These are phyloP conservation scores for Archivesica marissinica DNA, from an alignment of 1,140 invertebrate genomes.

Conservation along the genomic window DNA sequence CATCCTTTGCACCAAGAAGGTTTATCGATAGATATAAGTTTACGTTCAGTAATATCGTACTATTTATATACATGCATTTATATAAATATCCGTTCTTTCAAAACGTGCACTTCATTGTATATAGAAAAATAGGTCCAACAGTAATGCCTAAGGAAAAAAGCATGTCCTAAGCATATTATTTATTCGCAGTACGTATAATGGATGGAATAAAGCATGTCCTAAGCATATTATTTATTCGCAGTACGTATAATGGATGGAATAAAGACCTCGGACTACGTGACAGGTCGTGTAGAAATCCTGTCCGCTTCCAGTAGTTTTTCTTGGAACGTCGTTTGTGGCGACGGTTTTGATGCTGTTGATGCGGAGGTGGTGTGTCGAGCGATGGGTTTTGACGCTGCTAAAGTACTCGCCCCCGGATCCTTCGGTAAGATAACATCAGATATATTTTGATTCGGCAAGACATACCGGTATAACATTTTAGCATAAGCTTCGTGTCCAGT, in stretches of 20 bases:
- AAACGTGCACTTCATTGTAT: too few relatives aligned
- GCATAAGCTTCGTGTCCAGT: too few relatives aligned
- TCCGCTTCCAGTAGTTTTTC: background rate
- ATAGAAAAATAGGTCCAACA: too few relatives aligned
- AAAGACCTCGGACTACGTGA: slow-evolving; percentile 80
- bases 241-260: slow-evolving; percentile 67
- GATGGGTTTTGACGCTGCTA: slow-evolving; percentile 77
- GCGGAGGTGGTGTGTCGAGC: slow-evolving; percentile 76
- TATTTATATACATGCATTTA: too few relatives aligned
- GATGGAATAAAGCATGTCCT: background rate
- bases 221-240: slow-evolving; percentile 34
- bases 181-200: slow-evolving; percentile 63
- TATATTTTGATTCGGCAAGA: too few relatives aligned
- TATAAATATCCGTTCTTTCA: too few relatives aligned
- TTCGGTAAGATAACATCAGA: slow-evolving; percentile 61
- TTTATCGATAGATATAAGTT: too few relatives aligned
- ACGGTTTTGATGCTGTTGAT: slow-evolving; percentile 70
- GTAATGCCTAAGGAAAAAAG: too few relatives aligned
- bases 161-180: background rate
- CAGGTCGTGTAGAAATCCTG: slow-evolving; percentile 88
- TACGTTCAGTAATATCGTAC: too few relatives aligned
- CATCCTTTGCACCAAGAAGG: too few relatives aligned
- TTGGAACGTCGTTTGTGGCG: slow-evolving; percentile 77
- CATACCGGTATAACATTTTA: too few relatives aligned
- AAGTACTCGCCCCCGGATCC: slow-evolving; percentile 63